Conservation (phyloP, 2,113 vertebrate genomes). For the Ptilorrhoa leucosticta region DNA sequence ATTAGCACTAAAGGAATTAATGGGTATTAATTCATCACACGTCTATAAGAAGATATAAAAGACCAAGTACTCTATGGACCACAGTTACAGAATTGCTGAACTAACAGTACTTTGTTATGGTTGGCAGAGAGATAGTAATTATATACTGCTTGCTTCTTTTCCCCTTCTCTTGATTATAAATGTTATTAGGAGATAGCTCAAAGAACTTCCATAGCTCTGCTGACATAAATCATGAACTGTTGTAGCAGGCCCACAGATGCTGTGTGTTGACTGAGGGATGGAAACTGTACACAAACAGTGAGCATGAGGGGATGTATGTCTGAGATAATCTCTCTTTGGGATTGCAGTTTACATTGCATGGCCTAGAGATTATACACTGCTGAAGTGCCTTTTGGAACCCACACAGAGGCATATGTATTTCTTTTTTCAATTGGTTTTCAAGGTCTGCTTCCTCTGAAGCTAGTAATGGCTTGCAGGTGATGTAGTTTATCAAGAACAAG, state of each 20-base stretch:
- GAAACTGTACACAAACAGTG: not conserved
- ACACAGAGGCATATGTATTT: not conserved
- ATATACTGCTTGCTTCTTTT: not conserved
- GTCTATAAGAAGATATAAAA: not conserved
- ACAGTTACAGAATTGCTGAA: not conserved
- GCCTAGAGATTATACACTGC: not conserved
- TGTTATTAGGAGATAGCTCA: not conserved
- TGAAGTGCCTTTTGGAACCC: not conserved
- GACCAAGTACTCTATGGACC: not conserved
- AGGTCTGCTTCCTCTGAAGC: conserved; percentile 5
- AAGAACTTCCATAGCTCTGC: not conserved
- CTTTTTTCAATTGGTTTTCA: conserved; percentile 10
- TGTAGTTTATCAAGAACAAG: conserved; percentile 6
- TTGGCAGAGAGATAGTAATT: not conserved
- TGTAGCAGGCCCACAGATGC: not conserved
- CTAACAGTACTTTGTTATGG: not conserved
- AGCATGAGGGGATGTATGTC: not conserved
- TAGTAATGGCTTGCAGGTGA: not conserved
- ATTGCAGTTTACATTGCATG: not conserved
- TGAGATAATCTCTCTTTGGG: not conserved
- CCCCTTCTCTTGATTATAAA: not conserved
- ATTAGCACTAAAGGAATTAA: not conserved
- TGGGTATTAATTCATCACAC: not conserved
- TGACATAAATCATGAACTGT: not conserved
- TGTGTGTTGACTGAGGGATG: not conserved